These are phyloP conservation scores for Hypomecis atomaria DNA, from an alignment of 2,888 invertebrate genomes.

Conservation along the genomic window DNA sequence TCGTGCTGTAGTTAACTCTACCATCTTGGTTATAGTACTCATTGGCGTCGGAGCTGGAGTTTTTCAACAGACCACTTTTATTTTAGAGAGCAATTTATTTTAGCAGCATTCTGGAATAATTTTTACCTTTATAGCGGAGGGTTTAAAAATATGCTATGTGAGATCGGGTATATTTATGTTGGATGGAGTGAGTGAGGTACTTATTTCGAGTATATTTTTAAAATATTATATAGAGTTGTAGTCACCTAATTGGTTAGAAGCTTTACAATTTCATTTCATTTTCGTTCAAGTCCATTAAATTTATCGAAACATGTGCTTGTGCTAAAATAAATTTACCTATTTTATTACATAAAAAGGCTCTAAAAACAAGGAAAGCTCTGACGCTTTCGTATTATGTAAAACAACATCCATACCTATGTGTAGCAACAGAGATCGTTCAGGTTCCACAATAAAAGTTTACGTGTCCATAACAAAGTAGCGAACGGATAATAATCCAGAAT, in stretches of 20 bases:
- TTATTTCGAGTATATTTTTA: background rate
- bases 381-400: constrained; percentile 28
- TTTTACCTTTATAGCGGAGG: constrained; percentile 2
- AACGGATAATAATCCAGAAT: constrained; percentile 66
- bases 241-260: too few relatives aligned
- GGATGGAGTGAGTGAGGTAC: background rate
- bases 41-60: constrained; percentile 26
- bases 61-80: constrained; percentile 18
- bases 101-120: constrained; percentile 4
- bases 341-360: background rate
- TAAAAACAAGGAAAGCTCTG: constrained; percentile 18
- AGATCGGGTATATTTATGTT: background rate
- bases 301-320: too few relatives aligned
- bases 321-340: background rate
- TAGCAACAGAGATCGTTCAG: constrained; percentile 52
- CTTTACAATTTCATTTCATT: too few relatives aligned
- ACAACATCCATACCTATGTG: constrained; percentile 47
- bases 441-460: constrained; percentile 64
- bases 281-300: too few relatives aligned
- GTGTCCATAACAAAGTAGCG: constrained; percentile 64
- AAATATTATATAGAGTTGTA: background rate
- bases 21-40: constrained; percentile 33
- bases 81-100: constrained; percentile 15
- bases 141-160: constrained; percentile 6
- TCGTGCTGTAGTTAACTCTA: constrained; percentile 29